These are phyloP conservation scores for Ostrea edulis DNA, from an alignment of 1,140 invertebrate species.

Conservation along the genomic window DNA sequence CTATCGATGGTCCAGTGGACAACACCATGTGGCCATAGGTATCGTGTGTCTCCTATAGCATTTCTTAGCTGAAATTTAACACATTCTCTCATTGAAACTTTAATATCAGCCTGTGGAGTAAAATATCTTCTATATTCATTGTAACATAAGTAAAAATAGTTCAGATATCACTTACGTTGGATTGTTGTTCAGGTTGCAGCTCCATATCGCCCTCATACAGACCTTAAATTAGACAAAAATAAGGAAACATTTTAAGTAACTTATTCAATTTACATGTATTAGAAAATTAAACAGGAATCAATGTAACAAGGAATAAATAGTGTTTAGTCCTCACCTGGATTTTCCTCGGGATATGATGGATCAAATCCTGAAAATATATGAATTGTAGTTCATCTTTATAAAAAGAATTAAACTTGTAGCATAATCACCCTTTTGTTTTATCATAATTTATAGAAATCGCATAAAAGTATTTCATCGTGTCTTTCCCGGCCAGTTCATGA, in stretches of 20 bases:
- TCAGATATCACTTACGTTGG: slow-evolving; percentile 45
- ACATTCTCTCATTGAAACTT: neutral
- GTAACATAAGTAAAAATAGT: neutral
- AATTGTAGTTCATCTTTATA: neutral
- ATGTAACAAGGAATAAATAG: neutral
- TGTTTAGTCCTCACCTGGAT: neutral
- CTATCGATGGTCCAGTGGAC: slow-evolving; percentile 58
- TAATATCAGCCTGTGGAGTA: neutral
- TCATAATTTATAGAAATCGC: no score
- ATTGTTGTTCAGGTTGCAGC: slow-evolving; percentile 58
- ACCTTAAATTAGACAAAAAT: slow-evolving; percentile 36
- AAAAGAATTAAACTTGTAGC: no score
- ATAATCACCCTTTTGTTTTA: no score
- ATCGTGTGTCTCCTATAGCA: slow-evolving; percentile 56
- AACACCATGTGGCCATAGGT: slow-evolving; percentile 58
- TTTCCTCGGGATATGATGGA: slow-evolving; percentile 7
- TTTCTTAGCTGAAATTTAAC: slow-evolving; percentile 57
- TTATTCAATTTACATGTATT: neutral
- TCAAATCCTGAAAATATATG: neutral
- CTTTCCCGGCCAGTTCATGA: no score
- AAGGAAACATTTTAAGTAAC: neutral
- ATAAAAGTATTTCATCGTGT: no score
- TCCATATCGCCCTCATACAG: slow-evolving; percentile 63
- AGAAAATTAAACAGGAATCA: neutral
- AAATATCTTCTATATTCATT: neutral